Percentiles rank a stretch among this genome's conserved stretches.
Conservation (phyloP, 2,797 vertebrate genomes). For the Falco novaeseelandiae region DNA sequence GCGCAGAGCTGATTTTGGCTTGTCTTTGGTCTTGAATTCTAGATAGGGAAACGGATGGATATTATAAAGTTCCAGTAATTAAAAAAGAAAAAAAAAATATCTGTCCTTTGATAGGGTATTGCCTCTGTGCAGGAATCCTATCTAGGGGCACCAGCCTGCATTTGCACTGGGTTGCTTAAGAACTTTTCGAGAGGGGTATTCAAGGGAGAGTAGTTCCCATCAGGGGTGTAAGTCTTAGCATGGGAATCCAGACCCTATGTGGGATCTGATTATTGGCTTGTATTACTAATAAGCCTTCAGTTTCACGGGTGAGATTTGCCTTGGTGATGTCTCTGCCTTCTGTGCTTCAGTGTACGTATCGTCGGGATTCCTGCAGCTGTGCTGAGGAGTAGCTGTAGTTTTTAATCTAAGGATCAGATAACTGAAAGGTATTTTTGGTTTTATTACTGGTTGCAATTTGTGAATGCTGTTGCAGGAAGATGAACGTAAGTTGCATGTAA, state of each 20-base stretch:
- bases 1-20: neutral
- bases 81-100: neutral
- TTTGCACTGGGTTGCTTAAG: neutral
- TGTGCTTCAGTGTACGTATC: neutral
- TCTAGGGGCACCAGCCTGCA: neutral
- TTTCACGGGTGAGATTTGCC: neutral
- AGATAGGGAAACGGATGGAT: neutral
- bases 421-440: neutral
- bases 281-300: neutral
- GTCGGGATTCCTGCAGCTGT: neutral
- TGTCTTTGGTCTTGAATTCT: neutral
- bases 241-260: fast-evolving
- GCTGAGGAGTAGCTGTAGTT: neutral
- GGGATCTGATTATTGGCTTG: neutral
- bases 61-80: neutral
- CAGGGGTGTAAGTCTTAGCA: neutral
- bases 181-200: neutral
- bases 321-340: neutral
- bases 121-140: fast-evolving
- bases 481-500: neutral
- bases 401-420: neutral
- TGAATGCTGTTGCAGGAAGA: neutral
- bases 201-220: neutral
- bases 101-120: neutral
- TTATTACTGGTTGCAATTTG: neutral